phyloP scores from a whole-genome alignment of 2,888 invertebrate genomes.

The Tuberolachnus salignus region DNA sequence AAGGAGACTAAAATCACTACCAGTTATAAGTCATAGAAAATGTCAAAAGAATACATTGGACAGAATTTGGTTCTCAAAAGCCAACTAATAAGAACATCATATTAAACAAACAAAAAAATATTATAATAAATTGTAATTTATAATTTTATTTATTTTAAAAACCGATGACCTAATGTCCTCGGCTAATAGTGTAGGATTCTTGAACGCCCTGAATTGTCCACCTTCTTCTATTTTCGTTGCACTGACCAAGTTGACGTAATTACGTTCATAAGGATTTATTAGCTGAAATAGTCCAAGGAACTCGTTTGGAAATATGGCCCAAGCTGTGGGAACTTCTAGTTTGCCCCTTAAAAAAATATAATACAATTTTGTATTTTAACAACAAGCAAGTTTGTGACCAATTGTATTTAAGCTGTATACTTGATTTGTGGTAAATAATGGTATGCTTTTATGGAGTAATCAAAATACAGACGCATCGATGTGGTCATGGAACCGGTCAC shows the following conservation, averaged over 20 bases:
- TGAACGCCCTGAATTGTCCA: slow-evolving; percentile 87
- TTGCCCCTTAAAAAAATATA: slow-evolving; percentile 69
- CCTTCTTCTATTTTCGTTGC: slow-evolving; percentile 72
- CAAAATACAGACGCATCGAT: slow-evolving; percentile 76
- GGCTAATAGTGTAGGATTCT: slow-evolving; percentile 75
- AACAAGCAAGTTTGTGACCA: not conserved
- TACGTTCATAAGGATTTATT: slow-evolving; percentile 68
- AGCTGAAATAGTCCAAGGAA: slow-evolving; percentile 66
- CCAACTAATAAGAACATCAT: too few relatives aligned
- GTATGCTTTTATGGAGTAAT: slow-evolving; percentile 63
- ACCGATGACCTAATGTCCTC: slow-evolving; percentile 73
- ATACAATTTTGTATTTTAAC: not conserved
- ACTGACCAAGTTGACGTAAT: slow-evolving; percentile 73
- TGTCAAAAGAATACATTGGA: slow-evolving; percentile 34
- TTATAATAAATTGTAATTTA: not conserved
- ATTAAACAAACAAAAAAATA: too few relatives aligned
- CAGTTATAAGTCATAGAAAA: slow-evolving; percentile 53
- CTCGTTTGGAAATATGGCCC: slow-evolving; percentile 77
- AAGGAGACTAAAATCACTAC: slow-evolving; percentile 62
- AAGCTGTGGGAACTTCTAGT: slow-evolving; percentile 74
- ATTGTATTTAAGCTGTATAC: slow-evolving; percentile 11
- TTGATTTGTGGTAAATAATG: slow-evolving; percentile 16
- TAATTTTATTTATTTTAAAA: slow-evolving; percentile 62
- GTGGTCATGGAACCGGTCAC: slow-evolving; percentile 74
- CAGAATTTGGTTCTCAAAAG: slow-evolving; percentile 18